Conservation (phyloP, 2,888 invertebrate genomes). For the Colletes collaris region DNA sequence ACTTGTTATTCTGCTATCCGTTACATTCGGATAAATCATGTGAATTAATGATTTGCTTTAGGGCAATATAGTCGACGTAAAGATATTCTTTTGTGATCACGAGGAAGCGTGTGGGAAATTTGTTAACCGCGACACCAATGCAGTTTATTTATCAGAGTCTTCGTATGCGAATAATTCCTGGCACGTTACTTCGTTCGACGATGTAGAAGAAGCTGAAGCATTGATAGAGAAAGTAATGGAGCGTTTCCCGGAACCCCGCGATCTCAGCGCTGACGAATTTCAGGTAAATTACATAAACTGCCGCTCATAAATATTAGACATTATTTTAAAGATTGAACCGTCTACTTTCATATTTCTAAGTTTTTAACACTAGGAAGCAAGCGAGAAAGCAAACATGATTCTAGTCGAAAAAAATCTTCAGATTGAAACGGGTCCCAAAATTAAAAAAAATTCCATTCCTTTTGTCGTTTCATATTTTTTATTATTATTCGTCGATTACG, state of each 20-base stretch:
- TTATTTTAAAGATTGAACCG: neutral
- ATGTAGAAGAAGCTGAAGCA: slow-evolving; percentile 83
- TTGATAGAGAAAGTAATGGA: slow-evolving; percentile 85
- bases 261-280: slow-evolving; percentile 85
- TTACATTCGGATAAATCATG: neutral
- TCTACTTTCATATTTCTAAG: no score
- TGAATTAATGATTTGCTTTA: slow-evolving; percentile 44
- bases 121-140: slow-evolving; percentile 63
- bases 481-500: neutral
- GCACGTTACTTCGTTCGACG: slow-evolving; percentile 77
- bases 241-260: slow-evolving; percentile 86
- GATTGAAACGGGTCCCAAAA: no score
- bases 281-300: slow-evolving; percentile 84
- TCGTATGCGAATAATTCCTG: slow-evolving; percentile 68
- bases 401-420: no score
- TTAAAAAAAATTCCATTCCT: no score
- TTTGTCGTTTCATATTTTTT: neutral
- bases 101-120: slow-evolving; percentile 61
- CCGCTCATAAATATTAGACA: neutral
- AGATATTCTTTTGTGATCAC: slow-evolving; percentile 63
- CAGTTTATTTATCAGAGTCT: slow-evolving; percentile 72
- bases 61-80: slow-evolving; percentile 74
- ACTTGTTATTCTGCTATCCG: neutral
- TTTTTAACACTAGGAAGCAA: no score
- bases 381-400: no score